These are phyloP conservation scores for Rhinogobio ventralis DNA, from an alignment of 2,797 vertebrate genomes.

Conservation along the genomic window DNA sequence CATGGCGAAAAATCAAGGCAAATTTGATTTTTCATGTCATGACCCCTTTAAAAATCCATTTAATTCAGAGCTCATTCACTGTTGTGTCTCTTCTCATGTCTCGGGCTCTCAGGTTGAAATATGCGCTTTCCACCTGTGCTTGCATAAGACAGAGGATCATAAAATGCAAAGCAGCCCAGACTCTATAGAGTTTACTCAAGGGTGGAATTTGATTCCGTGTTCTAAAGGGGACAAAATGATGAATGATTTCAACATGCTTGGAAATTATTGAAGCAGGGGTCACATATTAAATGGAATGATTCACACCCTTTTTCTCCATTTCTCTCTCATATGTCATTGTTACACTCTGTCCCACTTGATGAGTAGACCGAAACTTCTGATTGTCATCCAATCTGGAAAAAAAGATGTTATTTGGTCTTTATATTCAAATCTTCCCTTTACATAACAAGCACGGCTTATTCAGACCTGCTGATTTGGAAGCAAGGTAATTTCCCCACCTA, in stretches of 20 bases:
- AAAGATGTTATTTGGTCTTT: not conserved
- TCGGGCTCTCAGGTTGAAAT: constrained; percentile 12
- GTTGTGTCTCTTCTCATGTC: not conserved
- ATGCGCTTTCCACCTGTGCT: constrained; percentile 16
- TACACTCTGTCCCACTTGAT: not conserved
- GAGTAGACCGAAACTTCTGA: constrained; percentile 1
- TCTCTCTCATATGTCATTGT: not conserved
- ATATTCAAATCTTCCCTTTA: constrained; percentile 21
- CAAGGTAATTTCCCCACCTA: constrained; percentile 14
- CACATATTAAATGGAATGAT: constrained; percentile 44
- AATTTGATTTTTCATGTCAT: not conserved
- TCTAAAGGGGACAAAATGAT: constrained; percentile 55
- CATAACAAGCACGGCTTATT: constrained; percentile 16
- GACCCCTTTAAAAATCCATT: not conserved
- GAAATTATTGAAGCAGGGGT: constrained; percentile 48
- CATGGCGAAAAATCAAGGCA: not conserved
- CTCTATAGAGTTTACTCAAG: constrained; percentile 45
- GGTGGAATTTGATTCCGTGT: constrained; percentile 55
- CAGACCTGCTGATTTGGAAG: constrained; percentile 6
- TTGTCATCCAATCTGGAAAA: constrained; percentile 10
- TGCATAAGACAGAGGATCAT: constrained; percentile 23
- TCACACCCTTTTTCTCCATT: constrained; percentile 10
- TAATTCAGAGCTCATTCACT: constrained; percentile 2
- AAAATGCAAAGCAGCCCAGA: constrained; percentile 40
- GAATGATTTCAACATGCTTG: constrained; percentile 43